Percentiles rank a stretch among this genome's conserved stretches.
phyloP scores from a whole-genome alignment of 2,888 invertebrate genomes.

The Leucoptera coffeella region DNA sequence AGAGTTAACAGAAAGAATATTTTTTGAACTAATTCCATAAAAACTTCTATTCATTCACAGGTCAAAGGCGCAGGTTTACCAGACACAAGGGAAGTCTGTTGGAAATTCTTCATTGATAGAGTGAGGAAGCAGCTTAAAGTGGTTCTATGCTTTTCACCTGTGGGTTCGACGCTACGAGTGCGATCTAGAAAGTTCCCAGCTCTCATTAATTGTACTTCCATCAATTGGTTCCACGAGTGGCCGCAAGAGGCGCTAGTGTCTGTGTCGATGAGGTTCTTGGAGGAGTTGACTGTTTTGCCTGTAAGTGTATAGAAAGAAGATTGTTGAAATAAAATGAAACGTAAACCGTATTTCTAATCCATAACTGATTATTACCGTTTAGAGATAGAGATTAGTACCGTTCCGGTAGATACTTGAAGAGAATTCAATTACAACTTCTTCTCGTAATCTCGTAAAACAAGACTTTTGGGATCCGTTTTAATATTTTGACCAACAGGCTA shows the following conservation, averaged over 20 bases:
- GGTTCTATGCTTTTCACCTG: constrained; percentile 95
- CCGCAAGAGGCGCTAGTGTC: constrained; percentile 94
- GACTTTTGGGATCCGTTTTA: too few relatives aligned
- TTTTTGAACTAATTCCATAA: not conserved
- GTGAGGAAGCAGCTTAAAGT: constrained; percentile 85
- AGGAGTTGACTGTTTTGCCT: constrained; percentile 71
- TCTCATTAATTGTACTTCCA: constrained; percentile 89
- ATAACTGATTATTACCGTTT: too few relatives aligned
- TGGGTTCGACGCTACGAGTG: constrained; percentile 87
- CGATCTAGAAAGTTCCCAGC: constrained; percentile 83
- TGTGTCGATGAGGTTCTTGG: constrained; percentile 83
- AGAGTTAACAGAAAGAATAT: too few relatives aligned
- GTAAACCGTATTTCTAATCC: too few relatives aligned
- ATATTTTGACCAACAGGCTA: too few relatives aligned
- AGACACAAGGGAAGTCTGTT: constrained; percentile 92
- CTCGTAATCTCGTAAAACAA: too few relatives aligned
- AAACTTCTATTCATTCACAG: constrained; percentile 16
- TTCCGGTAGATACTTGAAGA: too few relatives aligned
- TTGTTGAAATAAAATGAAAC: too few relatives aligned
- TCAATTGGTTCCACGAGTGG: constrained; percentile 99
- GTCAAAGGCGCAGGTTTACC: constrained; percentile 83
- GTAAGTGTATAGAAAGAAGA: constrained; percentile 55
- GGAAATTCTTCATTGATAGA: constrained; percentile 96
- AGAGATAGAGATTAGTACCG: too few relatives aligned
- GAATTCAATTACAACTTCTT: too few relatives aligned